These are phyloP conservation scores for Tetheella fluctuosa DNA, from an alignment of 2,888 invertebrate species.

Conservation along the genomic window DNA sequence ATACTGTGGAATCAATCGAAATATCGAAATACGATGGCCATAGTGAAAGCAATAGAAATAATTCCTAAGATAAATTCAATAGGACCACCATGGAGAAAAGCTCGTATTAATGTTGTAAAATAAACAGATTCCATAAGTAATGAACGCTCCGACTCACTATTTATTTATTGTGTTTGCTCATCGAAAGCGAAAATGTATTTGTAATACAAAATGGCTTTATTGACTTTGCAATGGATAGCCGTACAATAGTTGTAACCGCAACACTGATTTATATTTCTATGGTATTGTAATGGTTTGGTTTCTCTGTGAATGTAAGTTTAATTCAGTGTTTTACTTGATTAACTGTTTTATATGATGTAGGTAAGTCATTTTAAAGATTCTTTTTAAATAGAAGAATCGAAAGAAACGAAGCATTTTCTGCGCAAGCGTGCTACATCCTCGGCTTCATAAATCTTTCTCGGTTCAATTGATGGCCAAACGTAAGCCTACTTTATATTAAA, in stretches of 20 bases:
- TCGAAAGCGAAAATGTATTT: constrained; percentile 54
- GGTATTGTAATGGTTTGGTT: constrained; percentile 5
- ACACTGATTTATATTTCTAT: constrained; percentile 13
- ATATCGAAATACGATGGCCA: constrained; percentile 42
- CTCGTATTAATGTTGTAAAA: constrained; percentile 54
- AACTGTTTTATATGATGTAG: not conserved
- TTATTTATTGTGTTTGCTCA: constrained; percentile 53
- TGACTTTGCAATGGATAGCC: constrained; percentile 23
- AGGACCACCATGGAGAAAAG: constrained; percentile 58
- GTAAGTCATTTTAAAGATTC: not conserved
- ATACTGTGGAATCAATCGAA: constrained; percentile 57
- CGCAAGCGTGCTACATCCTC: too few species aligned
- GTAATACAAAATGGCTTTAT: constrained; percentile 49
- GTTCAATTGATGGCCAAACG: too few species aligned
- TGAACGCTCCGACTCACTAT: constrained; percentile 43
- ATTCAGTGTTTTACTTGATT: not conserved
- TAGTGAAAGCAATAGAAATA: constrained; percentile 31
- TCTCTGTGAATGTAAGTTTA: not conserved
- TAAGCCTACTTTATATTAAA: too few species aligned
- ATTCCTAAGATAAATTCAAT: constrained; percentile 68
- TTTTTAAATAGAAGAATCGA: not conserved
- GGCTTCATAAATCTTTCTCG: too few species aligned
- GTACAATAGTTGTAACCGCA: constrained; percentile 13
- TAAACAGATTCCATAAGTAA: constrained; percentile 58
- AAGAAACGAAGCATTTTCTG: too few species aligned